Evolutionary conservation across 2,888 invertebrate genomes (phyloP).

Genomic region (Ypsolopha scabrella): DNA sequence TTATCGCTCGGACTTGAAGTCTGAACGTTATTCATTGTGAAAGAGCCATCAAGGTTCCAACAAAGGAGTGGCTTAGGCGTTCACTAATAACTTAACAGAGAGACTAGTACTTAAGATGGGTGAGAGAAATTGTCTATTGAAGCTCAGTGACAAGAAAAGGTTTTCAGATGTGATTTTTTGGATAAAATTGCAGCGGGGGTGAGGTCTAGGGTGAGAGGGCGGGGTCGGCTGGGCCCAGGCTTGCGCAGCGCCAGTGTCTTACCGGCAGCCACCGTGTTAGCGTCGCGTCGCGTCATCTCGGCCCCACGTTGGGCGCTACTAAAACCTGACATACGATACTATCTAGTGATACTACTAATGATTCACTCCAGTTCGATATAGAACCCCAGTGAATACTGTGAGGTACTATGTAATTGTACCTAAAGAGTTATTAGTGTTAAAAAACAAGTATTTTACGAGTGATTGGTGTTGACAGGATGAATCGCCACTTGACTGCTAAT

Average conservation of each 20-base stretch:
- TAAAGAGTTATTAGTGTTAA: not conserved
- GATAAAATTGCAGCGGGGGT: slow-evolving; percentile 42
- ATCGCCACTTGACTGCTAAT: not conserved
- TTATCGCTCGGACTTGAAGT: slow-evolving; percentile 23
- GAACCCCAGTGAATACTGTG: not conserved
- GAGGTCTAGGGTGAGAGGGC: slow-evolving; percentile 19
- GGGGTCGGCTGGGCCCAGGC: slow-evolving; percentile 41
- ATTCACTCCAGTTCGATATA: not conserved
- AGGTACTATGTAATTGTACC: too few species aligned
- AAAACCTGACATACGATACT: not conserved
- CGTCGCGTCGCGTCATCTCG: slow-evolving; percentile 11
- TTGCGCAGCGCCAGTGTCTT: slow-evolving; percentile 58
- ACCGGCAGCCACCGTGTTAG: slow-evolving; percentile 28
- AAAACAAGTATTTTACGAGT: not conserved
- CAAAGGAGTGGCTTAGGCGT: slow-evolving; percentile 36
- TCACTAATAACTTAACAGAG: slow-evolving; percentile 41
- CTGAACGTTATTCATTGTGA: slow-evolving; percentile 36
- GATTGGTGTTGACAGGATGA: not conserved
- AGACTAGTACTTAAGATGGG: slow-evolving; percentile 40
- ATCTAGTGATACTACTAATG: not conserved
- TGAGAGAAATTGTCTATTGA: slow-evolving; percentile 44
- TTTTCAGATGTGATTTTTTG: slow-evolving; percentile 57
- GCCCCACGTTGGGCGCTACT: slow-evolving; percentile 47
- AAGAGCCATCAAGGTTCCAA: slow-evolving; percentile 41
- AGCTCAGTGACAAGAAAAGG: slow-evolving; percentile 54